Base-by-base conservation (phyloP, 1,140 invertebrate species). In the Wiebesia pumilae region DNA sequence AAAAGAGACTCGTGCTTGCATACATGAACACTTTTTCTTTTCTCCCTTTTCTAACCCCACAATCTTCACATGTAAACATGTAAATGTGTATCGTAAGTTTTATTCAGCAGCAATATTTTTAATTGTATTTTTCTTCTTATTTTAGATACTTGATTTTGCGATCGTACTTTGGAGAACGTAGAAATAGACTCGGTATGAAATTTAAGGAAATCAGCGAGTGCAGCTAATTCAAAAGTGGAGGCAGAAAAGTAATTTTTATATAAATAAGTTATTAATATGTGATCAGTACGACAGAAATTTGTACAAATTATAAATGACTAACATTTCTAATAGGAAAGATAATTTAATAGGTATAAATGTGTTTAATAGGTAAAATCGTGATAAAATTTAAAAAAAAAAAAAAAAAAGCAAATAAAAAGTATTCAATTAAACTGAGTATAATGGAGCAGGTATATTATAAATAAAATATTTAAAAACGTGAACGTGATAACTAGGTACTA, bases 151-250 rank as follows among this genome's bases (percentile, higher is more conserved):
- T 80, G 40, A 54, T 78, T 78, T 78, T 19, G 35, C 9, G n/a
- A 7, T n/a, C 38, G 4, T 43, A 10, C 21, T 24, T 0, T n/a
- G 78, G 21, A 38, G 33, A 54, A 79, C 21, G 33, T 6, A 9
- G 19, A 12, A 30, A 40, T 7, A 62, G 19, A 1, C 21, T 7
- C 6, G 21, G 47, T 75, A 30, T 51, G 43, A 75, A 75, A 33
- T 83, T 83, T 69, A 73, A 83, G 71, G 82, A 58, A 16, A 43
- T 16, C 35, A 14, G 27, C 69, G 69, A 75, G 71, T 43, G 51
- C 35, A 10, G 27, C 71, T 77, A 33, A 7, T 62, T 35, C 21
- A 27, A 81, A 3, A 6, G 1, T 62, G 27, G 7, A 51, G 24
- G 24, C 3, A 19, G n/a, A 69, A 69, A 69, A 9, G 10, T 69